Conservation (phyloP, 2,888 invertebrate species). For the Caenorhabditis afra region DNA sequence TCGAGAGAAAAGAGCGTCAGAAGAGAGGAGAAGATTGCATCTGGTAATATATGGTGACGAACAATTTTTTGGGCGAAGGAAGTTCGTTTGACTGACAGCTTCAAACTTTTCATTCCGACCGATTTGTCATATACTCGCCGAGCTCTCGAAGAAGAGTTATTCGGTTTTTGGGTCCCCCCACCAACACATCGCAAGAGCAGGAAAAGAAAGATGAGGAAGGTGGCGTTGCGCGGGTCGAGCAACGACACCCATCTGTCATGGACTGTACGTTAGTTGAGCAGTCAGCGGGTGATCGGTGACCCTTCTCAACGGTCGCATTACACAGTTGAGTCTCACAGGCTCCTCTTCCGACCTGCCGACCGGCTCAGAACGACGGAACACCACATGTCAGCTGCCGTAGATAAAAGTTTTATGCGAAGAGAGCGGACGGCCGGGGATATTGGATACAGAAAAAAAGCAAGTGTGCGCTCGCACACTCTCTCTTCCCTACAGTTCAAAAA, state of each 20-base stretch:
- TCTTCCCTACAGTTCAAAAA: conserved; percentile 28
- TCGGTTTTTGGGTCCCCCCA: too few species aligned
- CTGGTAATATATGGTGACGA: conserved; percentile 8
- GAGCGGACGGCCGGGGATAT: conserved; percentile 18
- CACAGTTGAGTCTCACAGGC: conserved; percentile 14
- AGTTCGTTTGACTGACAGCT: conserved; percentile 7
- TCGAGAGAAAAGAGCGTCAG: not conserved
- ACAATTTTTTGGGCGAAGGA: not conserved
- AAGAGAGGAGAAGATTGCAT: conserved; percentile 2
- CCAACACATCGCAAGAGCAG: too few species aligned
- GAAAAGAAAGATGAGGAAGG: too few species aligned
- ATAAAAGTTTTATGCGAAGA: conserved; percentile 56
- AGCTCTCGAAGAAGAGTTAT: too few species aligned
- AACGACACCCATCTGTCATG: too few species aligned
- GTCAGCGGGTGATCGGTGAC: not conserved
- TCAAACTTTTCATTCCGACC: conserved; percentile 2
- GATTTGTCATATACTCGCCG: not conserved
- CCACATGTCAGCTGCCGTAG: conserved; percentile 52
- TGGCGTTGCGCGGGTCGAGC: too few species aligned
- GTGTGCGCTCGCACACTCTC: conserved; percentile 8
- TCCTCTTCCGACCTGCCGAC: conserved; percentile 7
- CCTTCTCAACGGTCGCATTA: conserved; percentile 20
- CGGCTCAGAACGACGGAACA: conserved; percentile 32
- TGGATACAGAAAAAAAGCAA: conserved; percentile 26
- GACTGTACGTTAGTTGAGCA: too few species aligned